Evolutionary conservation across 2,797 vertebrate genomes (phyloP).

Genomic region (Salarias fasciatus): DNA sequence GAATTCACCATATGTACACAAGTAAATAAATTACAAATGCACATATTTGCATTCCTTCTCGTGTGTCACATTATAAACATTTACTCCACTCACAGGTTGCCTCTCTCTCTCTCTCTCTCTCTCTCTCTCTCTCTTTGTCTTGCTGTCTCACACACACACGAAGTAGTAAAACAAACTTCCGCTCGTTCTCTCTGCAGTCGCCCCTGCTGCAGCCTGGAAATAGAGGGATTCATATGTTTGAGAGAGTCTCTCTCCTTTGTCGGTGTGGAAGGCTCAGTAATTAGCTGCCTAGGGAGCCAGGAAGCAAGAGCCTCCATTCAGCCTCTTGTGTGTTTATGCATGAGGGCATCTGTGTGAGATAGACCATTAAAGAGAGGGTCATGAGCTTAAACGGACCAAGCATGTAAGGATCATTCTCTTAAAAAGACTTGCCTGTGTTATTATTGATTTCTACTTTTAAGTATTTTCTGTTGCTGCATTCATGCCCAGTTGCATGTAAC

Average conservation of each 20-base stretch:
- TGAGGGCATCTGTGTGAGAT: slow-evolving; percentile 27
- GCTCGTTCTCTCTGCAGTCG: slow-evolving; percentile 23
- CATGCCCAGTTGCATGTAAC: slow-evolving; percentile 12
- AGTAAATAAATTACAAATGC: slow-evolving; percentile 11
- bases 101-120: not conserved
- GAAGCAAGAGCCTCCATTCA: slow-evolving; percentile 51
- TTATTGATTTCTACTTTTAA: slow-evolving; percentile 53
- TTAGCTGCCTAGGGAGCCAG: slow-evolving; percentile 64
- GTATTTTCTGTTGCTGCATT: slow-evolving; percentile 43
- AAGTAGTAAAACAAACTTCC: slow-evolving; percentile 24
- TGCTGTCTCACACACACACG: no score
- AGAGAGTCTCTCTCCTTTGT: slow-evolving; percentile 58
- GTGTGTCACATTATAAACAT: slow-evolving; percentile 28
- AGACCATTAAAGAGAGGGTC: slow-evolving; percentile 53
- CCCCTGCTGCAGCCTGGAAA: slow-evolving; percentile 54
- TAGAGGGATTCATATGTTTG: slow-evolving; percentile 62
- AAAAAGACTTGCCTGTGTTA: slow-evolving; percentile 38
- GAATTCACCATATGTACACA: not conserved
- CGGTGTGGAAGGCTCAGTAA: slow-evolving; percentile 60
- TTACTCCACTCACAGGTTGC: not conserved
- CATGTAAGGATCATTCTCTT: slow-evolving; percentile 59
- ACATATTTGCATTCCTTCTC: slow-evolving; percentile 13
- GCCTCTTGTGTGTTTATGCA: slow-evolving; percentile 32
- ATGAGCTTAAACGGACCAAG: slow-evolving; percentile 61
- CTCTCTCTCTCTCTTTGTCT: not conserved